Evolutionary conservation across 2,113 vertebrate species (phyloP), one percentile per base, ranked within the genome.

Genomic region (Mola mola): DNA sequence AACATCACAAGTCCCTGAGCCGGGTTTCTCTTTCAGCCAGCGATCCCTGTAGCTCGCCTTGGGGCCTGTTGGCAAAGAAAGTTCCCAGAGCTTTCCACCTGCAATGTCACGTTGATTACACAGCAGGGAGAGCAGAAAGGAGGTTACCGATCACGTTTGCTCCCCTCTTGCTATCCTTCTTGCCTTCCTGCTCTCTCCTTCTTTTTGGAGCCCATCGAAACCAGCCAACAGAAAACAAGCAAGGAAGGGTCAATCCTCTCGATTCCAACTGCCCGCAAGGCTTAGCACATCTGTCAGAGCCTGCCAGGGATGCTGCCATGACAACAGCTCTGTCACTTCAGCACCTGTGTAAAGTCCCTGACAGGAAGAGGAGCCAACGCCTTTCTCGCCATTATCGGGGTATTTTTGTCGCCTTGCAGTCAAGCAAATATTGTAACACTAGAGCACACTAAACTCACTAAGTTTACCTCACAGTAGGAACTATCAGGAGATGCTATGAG

Each of bases 41-140:
- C 13, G 24, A 59, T 75, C 75, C 86, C 78, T 21, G 65, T 62
- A 49, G 82, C 80, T 72, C 31, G 13, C 82, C 75, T 49, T 4
- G 1, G 55, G 79, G 72, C 58, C 82, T 46, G 55, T 78, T 84
- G 79, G 79, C 76, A 75, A 55, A 65, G 33, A 65, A 69, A 75
- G 66, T 79, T 84, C 79, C 77, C 58, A 42, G 34, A 63, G 82
- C 67, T 65, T 82, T 82, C 78, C 78, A 86, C 83, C 81, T 87
- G 73, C 75, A 65, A 72, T 77, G 85, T 75, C 83, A 86, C 51
- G 48, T 81, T 87, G 87, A 87, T 83, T 83, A 70, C 78, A 78
- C 79, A 70, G 83, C 2, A 6, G 72, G 64, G 41, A 26, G 61
- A 63, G 67, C 60, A 57, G 67, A 71, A 53, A 71, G 56, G 62